Percentiles rank a stretch among this genome's conserved stretches.
phyloP scores from a whole-genome alignment of 2,888 invertebrate genomes.

The Adineta ricciae region DNA sequence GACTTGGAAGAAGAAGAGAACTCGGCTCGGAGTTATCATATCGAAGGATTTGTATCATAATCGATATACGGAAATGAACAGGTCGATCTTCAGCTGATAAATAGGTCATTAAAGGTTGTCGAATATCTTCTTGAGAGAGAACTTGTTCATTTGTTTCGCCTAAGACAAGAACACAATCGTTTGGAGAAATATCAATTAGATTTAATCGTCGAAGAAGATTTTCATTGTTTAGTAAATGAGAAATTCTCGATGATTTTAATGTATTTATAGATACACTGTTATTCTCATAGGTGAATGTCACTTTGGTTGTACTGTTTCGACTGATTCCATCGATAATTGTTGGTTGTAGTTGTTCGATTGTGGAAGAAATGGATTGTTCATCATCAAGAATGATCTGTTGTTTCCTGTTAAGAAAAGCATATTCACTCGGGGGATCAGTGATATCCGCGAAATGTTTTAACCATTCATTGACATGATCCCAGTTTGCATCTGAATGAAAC shows the following conservation, averaged over 20 bases:
- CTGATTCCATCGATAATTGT: background rate
- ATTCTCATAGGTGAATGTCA: background rate
- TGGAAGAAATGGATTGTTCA: background rate
- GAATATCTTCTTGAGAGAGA: background rate
- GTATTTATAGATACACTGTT: background rate
- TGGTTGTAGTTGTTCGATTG: background rate
- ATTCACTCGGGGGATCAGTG: background rate
- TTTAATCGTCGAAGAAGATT: background rate
- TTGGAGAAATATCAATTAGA: background rate
- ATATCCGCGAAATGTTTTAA: too few species aligned
- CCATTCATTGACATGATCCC: too few species aligned
- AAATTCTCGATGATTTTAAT: background rate
- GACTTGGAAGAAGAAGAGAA: background rate
- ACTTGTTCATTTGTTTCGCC: background rate
- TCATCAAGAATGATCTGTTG: background rate
- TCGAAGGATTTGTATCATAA: background rate
- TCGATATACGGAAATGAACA: background rate
- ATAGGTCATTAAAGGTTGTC: background rate
- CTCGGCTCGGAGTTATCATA: background rate
- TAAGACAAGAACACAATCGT: background rate
- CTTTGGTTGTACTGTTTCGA: background rate
- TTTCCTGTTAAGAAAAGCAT: background rate
- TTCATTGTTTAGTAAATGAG: background rate
- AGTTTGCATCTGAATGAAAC: too few species aligned
- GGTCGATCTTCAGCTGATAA: background rate